Base-by-base conservation (phyloP, 2,797 vertebrate species). In the Thaleichthys pacificus region DNA sequence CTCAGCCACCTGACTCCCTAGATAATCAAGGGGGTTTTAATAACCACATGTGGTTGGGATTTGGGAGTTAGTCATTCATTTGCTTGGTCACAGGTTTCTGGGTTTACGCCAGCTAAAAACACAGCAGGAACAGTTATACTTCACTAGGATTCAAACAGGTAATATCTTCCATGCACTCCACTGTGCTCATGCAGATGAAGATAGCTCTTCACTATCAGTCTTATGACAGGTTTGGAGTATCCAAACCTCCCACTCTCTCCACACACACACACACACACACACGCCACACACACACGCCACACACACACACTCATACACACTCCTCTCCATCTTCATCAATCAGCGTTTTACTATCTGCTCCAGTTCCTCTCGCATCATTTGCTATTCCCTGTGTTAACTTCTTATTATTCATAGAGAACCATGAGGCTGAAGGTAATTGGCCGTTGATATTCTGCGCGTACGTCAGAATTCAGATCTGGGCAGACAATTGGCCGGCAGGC, bases 361-460 rank as follows among this genome's bases (percentile, higher is more conserved):
- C 72, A 38, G 32, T 72, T 72, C 49, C 64, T 73, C 64, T 72
- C 66, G 42, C 61, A 63, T 68, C 77, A 73, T 75, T 71, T 68
- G 63, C 77, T 56, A 71, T 81, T 77, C 73, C 71, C 70, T 81
- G 71, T 79, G 74, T 75, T 64, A 64, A 61, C 62, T 47, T 72
- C 72, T 75, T 73, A 75, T 79, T 77, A 81, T 79, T 71, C 74
- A 78, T 68, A 61, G 69, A 38, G 47, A 66, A 54, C 35, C 69
- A 42, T 49, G 63, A 82, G 69, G 71, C 42, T 54, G 60, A 64
- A 74, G 62, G 70, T 74, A 72, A 76, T 62, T 68, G 60, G 57
- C 65, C 56, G 51, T 66, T 42, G 63, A 76, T 76, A 66, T 76
- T 71, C 70, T 56, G 32, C 71, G 42, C 66, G 42, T 51, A 17